Base-by-base conservation (phyloP, 2,797 vertebrate genomes). In the Phataginus tricuspis region DNA sequence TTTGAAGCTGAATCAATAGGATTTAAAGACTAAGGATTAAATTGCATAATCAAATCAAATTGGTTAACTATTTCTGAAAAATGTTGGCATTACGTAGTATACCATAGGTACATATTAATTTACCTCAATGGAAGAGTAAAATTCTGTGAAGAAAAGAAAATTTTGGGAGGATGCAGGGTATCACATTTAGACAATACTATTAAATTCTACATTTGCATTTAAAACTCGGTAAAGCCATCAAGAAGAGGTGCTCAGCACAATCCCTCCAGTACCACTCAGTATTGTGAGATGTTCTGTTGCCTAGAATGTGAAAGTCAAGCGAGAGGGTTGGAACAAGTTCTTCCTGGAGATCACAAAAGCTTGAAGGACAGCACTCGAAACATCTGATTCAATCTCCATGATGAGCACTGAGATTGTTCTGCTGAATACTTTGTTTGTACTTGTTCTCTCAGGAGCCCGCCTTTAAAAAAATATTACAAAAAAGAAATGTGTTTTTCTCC, bases 361-460 rank as follows among this genome's bases (percentile, higher is more conserved):
- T 10, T 80, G 88, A 86, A 53, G 53, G 64, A 90, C 74, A 18
- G 31, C 25, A 66, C 49, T 90, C 29, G 77, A 94, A 79, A 83
- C 88, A 57, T 25, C 31, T 29, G 42, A 66, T 86, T 91, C 88
- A 34, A 0, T 55, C 61, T 89, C 78, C 2, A 2, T 75, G 45
- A 39, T 79, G 83, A 96, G 95, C 94, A 93, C 0, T 14, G 74
- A 61, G 69, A 45, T 39, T 83, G 23, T 84, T 94, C 86, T 74
- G 75, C 61, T 53, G 78, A 51, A 51, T 39, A n/a, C 94, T 92
- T 87, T 79, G 61, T 89, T 92, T 93, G 78, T 57, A 49, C 79
- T 25, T 82, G 5, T 86, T 88, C 86, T 55, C 34, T 39, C 37
- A 59, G 63, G 78, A 94, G 51, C 6, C 31, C 6, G 29, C 39